Base-by-base conservation (phyloP, 2,113 vertebrate species). In the Hippoglossus stenolepis region DNA sequence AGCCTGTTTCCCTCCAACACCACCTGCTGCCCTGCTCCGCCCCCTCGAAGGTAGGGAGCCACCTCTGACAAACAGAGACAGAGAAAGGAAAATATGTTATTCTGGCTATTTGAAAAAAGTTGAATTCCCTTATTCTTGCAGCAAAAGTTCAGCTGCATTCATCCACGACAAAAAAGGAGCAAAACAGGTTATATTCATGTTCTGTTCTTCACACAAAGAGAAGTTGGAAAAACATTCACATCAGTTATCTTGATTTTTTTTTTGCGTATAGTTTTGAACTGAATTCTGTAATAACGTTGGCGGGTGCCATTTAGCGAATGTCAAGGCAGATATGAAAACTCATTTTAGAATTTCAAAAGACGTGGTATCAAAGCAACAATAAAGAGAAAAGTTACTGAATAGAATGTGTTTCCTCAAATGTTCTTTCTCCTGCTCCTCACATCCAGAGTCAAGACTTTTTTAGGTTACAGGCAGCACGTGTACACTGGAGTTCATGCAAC, bases 1-100 rank as follows among this genome's bases (percentile, higher is more conserved):
- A 99, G 95, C 2, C 96, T 93, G 85, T 99, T 99, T 64, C 97
- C 97, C 83, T 99, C 97, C 91, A 99, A 78, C 76, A 85, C 87
- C 88, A 92, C 78, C 74, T 88, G 90, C 85, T 87, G 89, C 49
- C 64, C 81, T 49, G 26, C 20, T 58, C 65, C 84, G n/a, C 57
- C 72, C 17, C 89, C 87, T 51, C 68, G 87, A 40, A 93, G 80
- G 81, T 91, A 92, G 68, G 92, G 92, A 21, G 91, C 90, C 72
- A 93, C 89, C 73, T 94, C 97, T 98, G 93, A 71, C 43, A 83
- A 2, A 83, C 54, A 77, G 2, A 86, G 5, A 84, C 8, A 63
- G 18, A 67, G 18, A 67, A 24, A 18, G 11, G 5, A 68, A 49
- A 67, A 43, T 3, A 14, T 58, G 11, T 54, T 70, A 72, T 38